Evolutionary conservation across 2,797 vertebrate genomes (phyloP).

Genomic region (Neosilurus hyrtlii): DNA sequence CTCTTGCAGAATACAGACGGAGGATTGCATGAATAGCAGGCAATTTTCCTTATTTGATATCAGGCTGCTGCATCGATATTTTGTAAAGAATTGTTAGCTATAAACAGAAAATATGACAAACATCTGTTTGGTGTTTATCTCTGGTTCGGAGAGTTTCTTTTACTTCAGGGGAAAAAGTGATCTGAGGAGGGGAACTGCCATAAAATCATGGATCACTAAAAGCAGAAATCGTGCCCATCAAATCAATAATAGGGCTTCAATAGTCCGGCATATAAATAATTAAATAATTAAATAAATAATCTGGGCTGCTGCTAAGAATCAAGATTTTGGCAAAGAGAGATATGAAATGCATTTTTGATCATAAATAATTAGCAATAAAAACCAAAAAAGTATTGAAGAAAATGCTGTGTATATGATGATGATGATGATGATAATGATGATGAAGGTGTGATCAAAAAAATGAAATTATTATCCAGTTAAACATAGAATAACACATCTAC

Average conservation of each 20-base stretch:
- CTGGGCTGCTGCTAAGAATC: neutral
- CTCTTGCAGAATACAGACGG: slow-evolving; percentile 4
- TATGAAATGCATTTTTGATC: no score
- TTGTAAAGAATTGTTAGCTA: neutral
- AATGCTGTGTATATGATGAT: neutral
- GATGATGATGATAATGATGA: no score
- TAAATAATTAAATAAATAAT: neutral
- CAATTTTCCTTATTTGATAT: slow-evolving; percentile 6
- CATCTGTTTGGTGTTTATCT: slow-evolving; percentile 1
- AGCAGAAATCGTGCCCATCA: slow-evolving; percentile 5
- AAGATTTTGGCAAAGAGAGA: neutral
- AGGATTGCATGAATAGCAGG: neutral
- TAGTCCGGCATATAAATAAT: neutral
- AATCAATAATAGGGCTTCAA: neutral
- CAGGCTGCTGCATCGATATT: slow-evolving; percentile 18
- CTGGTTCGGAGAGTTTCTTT: neutral
- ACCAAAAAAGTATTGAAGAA: neutral
- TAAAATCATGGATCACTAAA: neutral
- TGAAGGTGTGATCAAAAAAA: neutral
- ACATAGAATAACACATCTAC: no score
- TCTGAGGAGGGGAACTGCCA: neutral
- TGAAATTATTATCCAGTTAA: neutral
- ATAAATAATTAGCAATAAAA: neutral
- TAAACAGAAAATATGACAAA: slow-evolving; percentile 15
- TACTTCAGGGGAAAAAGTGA: neutral